Percentiles rank a stretch among this genome's conserved stretches.
These are phyloP conservation scores for Gyrodactylus salaris DNA, from an alignment of 1,140 invertebrate genomes.

Conservation along the genomic window DNA sequence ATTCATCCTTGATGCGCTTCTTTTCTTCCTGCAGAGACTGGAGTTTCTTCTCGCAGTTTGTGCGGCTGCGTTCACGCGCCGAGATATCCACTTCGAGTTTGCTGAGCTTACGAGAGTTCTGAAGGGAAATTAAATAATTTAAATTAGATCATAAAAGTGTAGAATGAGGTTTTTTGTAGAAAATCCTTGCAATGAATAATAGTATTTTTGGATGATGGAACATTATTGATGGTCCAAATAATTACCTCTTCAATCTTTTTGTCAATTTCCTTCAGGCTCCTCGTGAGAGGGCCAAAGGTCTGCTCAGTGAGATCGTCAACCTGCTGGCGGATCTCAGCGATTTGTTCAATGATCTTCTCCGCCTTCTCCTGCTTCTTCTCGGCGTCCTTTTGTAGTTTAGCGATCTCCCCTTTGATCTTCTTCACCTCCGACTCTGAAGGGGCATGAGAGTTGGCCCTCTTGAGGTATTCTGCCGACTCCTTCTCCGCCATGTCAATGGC, in stretches of 20 bases:
- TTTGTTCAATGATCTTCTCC: constrained; percentile 7
- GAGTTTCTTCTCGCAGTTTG: neutral
- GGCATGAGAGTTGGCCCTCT: neutral
- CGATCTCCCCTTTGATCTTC: neutral
- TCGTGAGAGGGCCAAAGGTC: constrained; percentile 34
- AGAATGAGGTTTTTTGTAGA: no score
- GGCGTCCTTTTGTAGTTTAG: constrained; percentile 3
- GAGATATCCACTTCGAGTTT: neutral
- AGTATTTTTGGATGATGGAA: no score
- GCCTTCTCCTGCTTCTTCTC: constrained; percentile 9
- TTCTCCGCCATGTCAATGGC: neutral
- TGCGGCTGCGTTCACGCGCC: neutral
- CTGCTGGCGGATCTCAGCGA: constrained; percentile 5
- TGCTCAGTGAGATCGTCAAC: constrained; percentile 26
- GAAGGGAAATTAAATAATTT: no score
- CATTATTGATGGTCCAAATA: constrained; percentile 31
- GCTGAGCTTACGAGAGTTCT: neutral
- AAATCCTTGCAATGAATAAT: no score
- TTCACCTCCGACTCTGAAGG: neutral
- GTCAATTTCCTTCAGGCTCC: constrained; percentile 30
- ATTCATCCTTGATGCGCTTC: neutral
- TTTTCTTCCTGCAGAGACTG: neutral
- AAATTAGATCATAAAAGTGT: no score
- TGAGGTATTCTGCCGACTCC: neutral
- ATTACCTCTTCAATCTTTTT: constrained; percentile 35